A percentile compares a stretch with the other conserved stretches of the same genome.
These are phyloP conservation scores for Caenorhabditis panamensis DNA, from an alignment of 2,888 invertebrate species.

Conservation along the genomic window DNA sequence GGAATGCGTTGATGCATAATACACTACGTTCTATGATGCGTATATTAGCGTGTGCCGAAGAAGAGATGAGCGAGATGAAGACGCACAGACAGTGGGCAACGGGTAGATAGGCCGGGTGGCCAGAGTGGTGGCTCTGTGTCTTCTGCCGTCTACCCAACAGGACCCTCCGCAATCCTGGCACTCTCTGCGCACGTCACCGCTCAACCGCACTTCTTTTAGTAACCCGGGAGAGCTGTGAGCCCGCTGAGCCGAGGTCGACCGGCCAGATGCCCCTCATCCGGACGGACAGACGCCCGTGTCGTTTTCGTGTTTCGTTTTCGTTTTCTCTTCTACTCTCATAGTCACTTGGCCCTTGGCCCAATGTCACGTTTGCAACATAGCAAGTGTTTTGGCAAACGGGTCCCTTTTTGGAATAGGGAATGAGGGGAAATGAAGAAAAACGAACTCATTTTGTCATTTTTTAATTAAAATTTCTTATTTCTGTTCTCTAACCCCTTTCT, in stretches of 20 bases:
- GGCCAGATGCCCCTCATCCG: slow-evolving; percentile 44
- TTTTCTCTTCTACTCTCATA: background rate
- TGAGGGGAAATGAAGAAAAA: background rate
- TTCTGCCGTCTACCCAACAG: slow-evolving; percentile 4
- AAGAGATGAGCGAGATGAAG: slow-evolving; percentile 29
- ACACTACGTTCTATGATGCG: slow-evolving; percentile 45
- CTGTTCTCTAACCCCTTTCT: background rate
- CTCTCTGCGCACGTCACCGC: slow-evolving; percentile 33
- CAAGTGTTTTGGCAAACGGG: background rate
- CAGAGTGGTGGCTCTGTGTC: slow-evolving; percentile 39
- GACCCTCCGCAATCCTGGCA: slow-evolving; percentile 12
- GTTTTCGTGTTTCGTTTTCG: background rate
- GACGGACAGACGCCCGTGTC: background rate
- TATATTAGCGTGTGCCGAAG: slow-evolving; percentile 37
- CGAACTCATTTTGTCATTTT: no score
- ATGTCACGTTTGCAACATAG: background rate
- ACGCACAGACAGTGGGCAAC: slow-evolving; percentile 28
- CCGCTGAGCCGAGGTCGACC: slow-evolving; percentile 44
- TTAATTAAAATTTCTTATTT: no score
- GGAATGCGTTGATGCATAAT: slow-evolving; percentile 28
- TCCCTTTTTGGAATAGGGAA: background rate
- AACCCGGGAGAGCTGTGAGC: slow-evolving; percentile 29
- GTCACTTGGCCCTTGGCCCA: no score
- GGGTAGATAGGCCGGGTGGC: slow-evolving; percentile 38
- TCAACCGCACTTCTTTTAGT: slow-evolving; percentile 52